Conservation (phyloP, 2,113 vertebrate species). For the Microcebus murinus region DNA sequence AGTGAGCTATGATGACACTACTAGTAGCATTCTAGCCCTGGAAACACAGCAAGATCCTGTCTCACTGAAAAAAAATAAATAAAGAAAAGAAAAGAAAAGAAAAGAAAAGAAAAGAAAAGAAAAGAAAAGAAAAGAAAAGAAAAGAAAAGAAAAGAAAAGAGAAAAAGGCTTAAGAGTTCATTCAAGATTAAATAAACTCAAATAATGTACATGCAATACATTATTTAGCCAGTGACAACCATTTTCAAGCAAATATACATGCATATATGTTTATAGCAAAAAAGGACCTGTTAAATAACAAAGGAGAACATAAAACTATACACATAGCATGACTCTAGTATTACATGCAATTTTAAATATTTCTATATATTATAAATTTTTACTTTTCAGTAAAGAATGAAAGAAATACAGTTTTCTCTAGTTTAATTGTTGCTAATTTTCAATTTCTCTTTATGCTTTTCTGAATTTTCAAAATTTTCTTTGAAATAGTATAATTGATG, state of each 20-base stretch:
- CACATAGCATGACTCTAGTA: not conserved
- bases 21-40: too few relatives aligned
- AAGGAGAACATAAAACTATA: not conserved
- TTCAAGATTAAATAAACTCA: not conserved
- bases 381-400: not conserved
- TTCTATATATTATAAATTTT: not conserved
- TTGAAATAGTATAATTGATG: not conserved
- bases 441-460: slow-evolving; percentile 7
- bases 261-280: not conserved
- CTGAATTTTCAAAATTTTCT: slow-evolving; percentile 19
- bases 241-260: slow-evolving; percentile 19
- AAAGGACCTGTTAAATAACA: not conserved
- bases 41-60: too few relatives aligned
- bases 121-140: not conserved
- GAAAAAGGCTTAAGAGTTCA: not conserved
- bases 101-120: not conserved
- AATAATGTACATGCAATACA: not conserved
- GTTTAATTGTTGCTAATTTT: not conserved
- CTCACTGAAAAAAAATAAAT: not conserved
- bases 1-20: too few relatives aligned
- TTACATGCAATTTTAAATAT: not conserved
- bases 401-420: not conserved
- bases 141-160: too few relatives aligned
- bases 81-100: not conserved
- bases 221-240: not conserved